Conservation (phyloP, 1,140 invertebrate genomes). For the Ooceraea biroi region DNA sequence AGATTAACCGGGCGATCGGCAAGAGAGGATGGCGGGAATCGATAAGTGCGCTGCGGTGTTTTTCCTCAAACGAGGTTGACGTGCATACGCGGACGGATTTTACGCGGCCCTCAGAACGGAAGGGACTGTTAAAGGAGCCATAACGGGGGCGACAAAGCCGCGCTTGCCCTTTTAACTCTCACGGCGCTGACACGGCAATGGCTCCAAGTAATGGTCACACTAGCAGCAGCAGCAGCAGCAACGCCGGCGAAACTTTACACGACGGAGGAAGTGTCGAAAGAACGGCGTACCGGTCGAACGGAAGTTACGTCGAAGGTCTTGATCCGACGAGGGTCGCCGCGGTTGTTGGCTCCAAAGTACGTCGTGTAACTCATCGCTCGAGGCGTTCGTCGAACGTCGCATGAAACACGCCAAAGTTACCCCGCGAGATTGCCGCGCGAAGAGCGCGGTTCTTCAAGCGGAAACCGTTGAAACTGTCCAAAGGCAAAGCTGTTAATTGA, state of each 20-base stretch:
- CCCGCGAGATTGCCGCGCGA: not conserved
- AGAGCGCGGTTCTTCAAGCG: not conserved
- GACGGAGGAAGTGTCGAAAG: not conserved
- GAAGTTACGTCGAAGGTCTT: conserved; percentile 35
- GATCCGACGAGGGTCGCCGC: not conserved
- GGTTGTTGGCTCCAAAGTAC: conserved; percentile 19
- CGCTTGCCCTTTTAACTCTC: conserved; percentile 41
- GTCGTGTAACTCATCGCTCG: conserved; percentile 14
- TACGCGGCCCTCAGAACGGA: conserved; percentile 28
- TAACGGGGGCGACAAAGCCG: conserved; percentile 42
- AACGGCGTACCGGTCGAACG: conserved; percentile 37
- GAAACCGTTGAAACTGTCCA: no score
- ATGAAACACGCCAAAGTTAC: not conserved
- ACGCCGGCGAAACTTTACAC: conserved; percentile 1
- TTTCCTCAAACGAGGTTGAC: not conserved
- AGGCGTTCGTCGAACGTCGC: not conserved
- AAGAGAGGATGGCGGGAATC: not conserved
- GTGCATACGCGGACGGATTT: conserved; percentile 18
- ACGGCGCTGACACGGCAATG: conserved; percentile 48
- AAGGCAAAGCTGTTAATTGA: conserved; percentile 28
- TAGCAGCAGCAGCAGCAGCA: not conserved
- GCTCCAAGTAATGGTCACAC: conserved; percentile 42
- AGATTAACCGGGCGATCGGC: not conserved
- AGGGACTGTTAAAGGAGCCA: conserved; percentile 47
- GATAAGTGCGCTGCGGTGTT: not conserved